Percentiles rank a stretch among this genome's conserved stretches.
Conservation (phyloP, 2,888 invertebrate genomes). For the Protophormia terraenovae region DNA sequence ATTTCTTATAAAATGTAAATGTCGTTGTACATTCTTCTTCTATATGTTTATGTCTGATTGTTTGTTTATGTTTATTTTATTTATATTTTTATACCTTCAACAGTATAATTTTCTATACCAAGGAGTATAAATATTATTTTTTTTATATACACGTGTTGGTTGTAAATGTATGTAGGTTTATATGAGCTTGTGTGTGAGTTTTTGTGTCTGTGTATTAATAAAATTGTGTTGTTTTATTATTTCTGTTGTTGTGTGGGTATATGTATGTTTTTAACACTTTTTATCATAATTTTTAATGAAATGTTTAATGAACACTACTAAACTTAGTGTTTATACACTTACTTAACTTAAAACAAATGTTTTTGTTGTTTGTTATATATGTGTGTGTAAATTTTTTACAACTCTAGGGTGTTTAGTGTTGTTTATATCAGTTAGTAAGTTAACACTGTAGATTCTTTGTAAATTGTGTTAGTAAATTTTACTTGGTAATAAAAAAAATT, state of each 20-base stretch:
- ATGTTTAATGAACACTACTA: constrained; percentile 46
- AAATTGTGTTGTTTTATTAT: not conserved
- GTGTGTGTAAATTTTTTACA: not conserved
- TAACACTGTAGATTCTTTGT: not conserved
- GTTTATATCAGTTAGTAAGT: not conserved
- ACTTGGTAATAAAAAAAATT: not conserved
- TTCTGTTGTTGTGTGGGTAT: not conserved
- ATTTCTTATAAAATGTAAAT: not conserved
- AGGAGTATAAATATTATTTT: not conserved
- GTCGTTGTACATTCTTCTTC: not conserved
- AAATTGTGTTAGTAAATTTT: not conserved
- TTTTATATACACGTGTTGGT: not conserved
- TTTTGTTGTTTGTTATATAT: not conserved
- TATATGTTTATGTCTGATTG: not conserved
- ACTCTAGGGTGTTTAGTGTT: not conserved
- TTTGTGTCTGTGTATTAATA: not conserved
- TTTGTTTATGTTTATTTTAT: constrained; percentile 4
- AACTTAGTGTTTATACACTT: constrained; percentile 33
- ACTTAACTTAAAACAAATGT: constrained; percentile 11
- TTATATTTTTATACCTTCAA: too few relatives aligned
- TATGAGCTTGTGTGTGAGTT: not conserved
- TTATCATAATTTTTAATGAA: constrained; percentile 41
- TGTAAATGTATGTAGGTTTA: not conserved
- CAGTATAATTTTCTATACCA: not conserved
- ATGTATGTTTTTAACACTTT: not conserved